These are phyloP conservation scores for Meiosimyza platycephala DNA, from an alignment of 2,888 invertebrate species.

Conservation along the genomic window DNA sequence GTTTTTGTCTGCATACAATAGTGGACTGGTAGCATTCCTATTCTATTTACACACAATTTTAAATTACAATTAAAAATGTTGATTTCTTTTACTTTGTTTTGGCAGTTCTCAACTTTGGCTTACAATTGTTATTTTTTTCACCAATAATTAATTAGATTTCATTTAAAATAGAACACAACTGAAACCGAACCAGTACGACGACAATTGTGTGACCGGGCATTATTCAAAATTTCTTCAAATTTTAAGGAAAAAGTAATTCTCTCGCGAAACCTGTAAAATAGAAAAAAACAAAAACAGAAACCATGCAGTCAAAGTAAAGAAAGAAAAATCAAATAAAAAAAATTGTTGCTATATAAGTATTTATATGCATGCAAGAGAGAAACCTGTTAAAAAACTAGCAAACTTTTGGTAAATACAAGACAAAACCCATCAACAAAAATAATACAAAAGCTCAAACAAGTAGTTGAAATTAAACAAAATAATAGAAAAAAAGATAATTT, in stretches of 20 bases:
- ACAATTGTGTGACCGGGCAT: conserved; percentile 8
- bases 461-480: not conserved
- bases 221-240: conserved; percentile 8
- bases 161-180: conserved; percentile 16
- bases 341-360: not conserved
- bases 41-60: too few relatives aligned
- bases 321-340: not conserved
- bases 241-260: conserved; percentile 25
- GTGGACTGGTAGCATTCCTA: too few relatives aligned
- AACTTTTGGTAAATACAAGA: not conserved
- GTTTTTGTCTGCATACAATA: too few relatives aligned
- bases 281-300: not conserved
- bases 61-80: too few relatives aligned
- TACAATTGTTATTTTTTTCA: not conserved
- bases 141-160: conserved; percentile 33
- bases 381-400: too few relatives aligned
- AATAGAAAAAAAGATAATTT: not conserved
- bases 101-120: too few relatives aligned
- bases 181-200: too few relatives aligned
- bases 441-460: not conserved
- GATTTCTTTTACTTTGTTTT: too few relatives aligned
- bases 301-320: not conserved
- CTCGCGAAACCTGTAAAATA: not conserved
- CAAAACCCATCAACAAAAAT: not conserved
- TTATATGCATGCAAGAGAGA: not conserved